Evolutionary conservation across 2,797 vertebrate species (phyloP).

Genomic region (Pagetopsis macropterus): DNA sequence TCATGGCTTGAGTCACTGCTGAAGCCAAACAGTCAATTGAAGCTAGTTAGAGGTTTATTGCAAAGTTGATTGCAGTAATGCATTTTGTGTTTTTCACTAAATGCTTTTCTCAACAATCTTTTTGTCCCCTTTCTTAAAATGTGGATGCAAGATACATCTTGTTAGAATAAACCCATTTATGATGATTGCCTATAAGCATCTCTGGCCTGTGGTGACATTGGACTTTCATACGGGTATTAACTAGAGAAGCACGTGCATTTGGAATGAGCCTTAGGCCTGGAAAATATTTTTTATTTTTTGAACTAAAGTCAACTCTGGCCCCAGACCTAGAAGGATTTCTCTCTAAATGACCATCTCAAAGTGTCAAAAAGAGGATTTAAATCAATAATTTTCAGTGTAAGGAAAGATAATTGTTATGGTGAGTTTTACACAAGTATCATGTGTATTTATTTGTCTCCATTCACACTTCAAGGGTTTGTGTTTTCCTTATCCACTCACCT

Average conservation of each 20-base stretch:
- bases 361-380: neutral
- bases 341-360: neutral
- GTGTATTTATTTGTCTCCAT: neutral
- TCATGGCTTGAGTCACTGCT: too few species aligned
- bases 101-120: neutral
- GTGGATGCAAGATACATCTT: neutral
- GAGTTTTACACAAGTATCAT: neutral
- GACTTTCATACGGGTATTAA: slow-evolving; percentile 48
- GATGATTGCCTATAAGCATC: slow-evolving; percentile 23
- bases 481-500: slow-evolving; percentile 15
- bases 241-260: slow-evolving; percentile 44
- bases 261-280: slow-evolving; percentile 22
- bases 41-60: neutral
- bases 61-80: neutral
- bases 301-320: neutral
- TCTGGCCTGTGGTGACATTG: slow-evolving; percentile 36
- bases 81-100: neutral
- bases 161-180: slow-evolving; percentile 30
- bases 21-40: neutral
- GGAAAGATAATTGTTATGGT: neutral
- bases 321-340: neutral
- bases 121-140: neutral
- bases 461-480: slow-evolving; percentile 1
- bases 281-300: slow-evolving; percentile 22
- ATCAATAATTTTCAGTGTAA: neutral